phyloP scores from a whole-genome alignment of 2,888 invertebrate species.

The Pasiphila rectangulata region DNA sequence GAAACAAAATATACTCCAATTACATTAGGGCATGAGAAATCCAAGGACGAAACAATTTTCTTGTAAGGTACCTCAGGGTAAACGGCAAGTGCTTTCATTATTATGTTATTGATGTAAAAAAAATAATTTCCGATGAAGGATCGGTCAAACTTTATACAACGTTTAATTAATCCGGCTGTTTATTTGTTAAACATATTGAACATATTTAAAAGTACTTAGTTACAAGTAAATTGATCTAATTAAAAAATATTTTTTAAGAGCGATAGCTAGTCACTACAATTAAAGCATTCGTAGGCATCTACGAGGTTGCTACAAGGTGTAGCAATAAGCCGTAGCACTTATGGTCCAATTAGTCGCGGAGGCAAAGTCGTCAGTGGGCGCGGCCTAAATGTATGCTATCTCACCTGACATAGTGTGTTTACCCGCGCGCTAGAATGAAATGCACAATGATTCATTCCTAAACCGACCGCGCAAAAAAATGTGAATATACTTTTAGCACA shows the following conservation, averaged over 20 bases:
- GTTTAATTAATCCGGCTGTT: not conserved
- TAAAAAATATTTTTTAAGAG: not conserved
- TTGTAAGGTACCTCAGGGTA: too few species aligned
- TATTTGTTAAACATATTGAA: not conserved
- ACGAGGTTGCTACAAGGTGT: constrained; percentile 3
- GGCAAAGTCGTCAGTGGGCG: not conserved
- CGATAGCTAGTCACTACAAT: too few species aligned
- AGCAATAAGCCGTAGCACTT: not conserved
- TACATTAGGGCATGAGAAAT: not conserved
- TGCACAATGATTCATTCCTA: too few species aligned
- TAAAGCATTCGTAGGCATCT: not conserved
- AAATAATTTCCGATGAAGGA: too few species aligned
- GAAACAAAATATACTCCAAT: not conserved
- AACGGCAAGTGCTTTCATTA: not conserved
- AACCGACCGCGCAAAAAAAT: too few species aligned
- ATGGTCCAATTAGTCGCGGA: too few species aligned
- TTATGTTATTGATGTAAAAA: not conserved
- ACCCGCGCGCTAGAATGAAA: too few species aligned
- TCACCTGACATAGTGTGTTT: too few species aligned
- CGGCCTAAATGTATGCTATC: not conserved
- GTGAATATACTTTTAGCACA: too few species aligned
- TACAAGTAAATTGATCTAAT: not conserved
- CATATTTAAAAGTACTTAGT: too few species aligned
- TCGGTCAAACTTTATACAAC: too few species aligned
- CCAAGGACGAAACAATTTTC: constrained; percentile 1